Base-by-base conservation (phyloP, 2,888 invertebrate genomes). In the Arrhopalites spinosus region DNA sequence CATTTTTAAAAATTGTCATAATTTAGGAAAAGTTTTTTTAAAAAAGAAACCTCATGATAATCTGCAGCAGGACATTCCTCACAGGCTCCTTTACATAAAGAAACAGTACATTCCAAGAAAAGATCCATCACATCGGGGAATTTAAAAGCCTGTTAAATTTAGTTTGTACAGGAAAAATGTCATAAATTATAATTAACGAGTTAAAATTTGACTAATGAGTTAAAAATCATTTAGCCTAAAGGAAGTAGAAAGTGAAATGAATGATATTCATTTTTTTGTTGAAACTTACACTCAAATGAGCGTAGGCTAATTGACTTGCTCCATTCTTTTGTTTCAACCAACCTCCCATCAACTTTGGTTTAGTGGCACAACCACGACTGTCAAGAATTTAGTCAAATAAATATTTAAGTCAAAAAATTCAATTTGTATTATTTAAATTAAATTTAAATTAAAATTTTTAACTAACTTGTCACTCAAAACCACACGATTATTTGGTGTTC, bases 111-210 rank as follows among this genome's bases (percentile, higher is more conserved):
- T 84, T 93, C 93, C 76, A 93, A 89, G 81, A 91, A 90, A 68
- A 93, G 86, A 83, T 93, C 93, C 91, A 93, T 93, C 67, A 92
- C 90, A 83, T 93, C 93, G 0, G 93, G 93, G 87, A 93, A 93
- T 85, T 93, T 93, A 79, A 85, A 85, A 30, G 85, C 85, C 83
- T 83, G 36, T 36, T 36, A 36, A 36, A 11, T n/a, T n/a, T n/a
- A n/a, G n/a, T n/a, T n/a, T n/a, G n/a, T n/a, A n/a, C n/a, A n/a
- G n/a, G n/a, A n/a, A n/a, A 61, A 45, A 23, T 27, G 27, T 53
- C 20, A 56, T 13, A 29, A 15, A 47, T 5, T n/a, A 23, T 2
- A 15, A 68, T 20, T 20, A 20, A 2, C n/a, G 2, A n/a, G n/a
- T n/a, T n/a, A 20, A 5, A 53, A 53, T 8, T 53, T 53, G 15